Evolutionary conservation across 1,140 invertebrate species (phyloP).

Genomic region (Lordiphosa collinella): DNA sequence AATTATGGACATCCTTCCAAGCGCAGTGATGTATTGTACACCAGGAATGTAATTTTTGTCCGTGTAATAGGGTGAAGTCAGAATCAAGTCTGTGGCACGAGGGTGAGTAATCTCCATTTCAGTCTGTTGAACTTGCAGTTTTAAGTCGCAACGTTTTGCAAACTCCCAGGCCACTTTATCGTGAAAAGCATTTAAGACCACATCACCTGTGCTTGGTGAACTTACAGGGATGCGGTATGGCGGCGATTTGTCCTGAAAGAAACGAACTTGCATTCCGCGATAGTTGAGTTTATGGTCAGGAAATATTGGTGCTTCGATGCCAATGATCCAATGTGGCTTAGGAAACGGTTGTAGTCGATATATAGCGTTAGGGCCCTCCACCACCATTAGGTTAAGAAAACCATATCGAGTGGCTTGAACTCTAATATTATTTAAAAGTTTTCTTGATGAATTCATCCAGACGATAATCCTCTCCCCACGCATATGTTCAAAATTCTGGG

Average conservation of each 20-base stretch:
- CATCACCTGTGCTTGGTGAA: background rate
- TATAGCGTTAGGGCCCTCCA: background rate
- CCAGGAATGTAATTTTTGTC: no score
- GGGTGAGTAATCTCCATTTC: no score
- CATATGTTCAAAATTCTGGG: conserved; percentile 3
- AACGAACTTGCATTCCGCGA: background rate
- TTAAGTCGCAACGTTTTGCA: no score
- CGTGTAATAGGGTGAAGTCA: no score
- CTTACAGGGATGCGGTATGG: background rate
- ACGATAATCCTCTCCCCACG: conserved; percentile 3
- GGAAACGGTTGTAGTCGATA: conserved; percentile 13
- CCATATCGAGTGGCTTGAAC: background rate
- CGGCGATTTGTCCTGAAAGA: background rate
- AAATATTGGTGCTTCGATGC: background rate
- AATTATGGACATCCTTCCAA: background rate
- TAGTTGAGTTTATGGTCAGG: background rate
- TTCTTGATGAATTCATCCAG: background rate
- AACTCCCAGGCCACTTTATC: no score
- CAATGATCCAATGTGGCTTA: background rate
- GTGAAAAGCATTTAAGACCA: no score
- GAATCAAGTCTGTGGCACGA: no score
- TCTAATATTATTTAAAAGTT: background rate
- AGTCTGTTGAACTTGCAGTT: no score
- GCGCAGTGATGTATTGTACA: background rate
- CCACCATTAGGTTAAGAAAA: conserved; percentile 11